A percentile compares a stretch with the other conserved stretches of the same genome.
Evolutionary conservation across 2,113 vertebrate genomes (phyloP).

Genomic region (Rhynchopsitta pachyrhyncha): DNA sequence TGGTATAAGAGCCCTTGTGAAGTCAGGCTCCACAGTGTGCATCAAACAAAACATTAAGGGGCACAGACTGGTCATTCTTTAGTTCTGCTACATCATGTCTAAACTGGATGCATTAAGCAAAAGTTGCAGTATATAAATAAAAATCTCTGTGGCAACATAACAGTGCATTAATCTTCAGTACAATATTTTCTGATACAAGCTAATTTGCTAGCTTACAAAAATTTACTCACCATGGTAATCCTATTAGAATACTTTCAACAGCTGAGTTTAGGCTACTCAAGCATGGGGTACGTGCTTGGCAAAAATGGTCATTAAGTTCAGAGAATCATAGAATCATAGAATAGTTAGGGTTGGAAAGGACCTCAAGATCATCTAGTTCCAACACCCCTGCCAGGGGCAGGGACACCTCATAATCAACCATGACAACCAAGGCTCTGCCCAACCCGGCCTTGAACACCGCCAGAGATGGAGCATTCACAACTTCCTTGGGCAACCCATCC

Average conservation of each 20-base stretch:
- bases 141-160: not conserved
- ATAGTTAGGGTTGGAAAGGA: no score
- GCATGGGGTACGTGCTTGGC: rapidly evolving
- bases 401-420: no score
- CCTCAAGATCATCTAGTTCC: no score
- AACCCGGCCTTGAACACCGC: no score
- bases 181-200: not conserved
- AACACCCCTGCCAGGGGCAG: no score
- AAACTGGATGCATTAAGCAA: not conserved
- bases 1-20: not conserved
- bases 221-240: not conserved
- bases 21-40: not conserved
- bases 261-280: not conserved
- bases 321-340: no score
- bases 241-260: not conserved
- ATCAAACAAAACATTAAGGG: not conserved
- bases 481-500: no score
- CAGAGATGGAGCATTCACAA: no score
- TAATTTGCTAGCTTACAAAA: not conserved
- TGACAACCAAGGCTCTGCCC: no score
- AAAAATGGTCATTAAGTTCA: not conserved
- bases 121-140: not conserved
- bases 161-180: not conserved
- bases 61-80: not conserved
- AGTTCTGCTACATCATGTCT: not conserved